A percentile compares a stretch with the other conserved stretches of the same genome.
These are phyloP conservation scores for Chionomys nivalis DNA, from an alignment of 2,113 vertebrate species.

Conservation along the genomic window DNA sequence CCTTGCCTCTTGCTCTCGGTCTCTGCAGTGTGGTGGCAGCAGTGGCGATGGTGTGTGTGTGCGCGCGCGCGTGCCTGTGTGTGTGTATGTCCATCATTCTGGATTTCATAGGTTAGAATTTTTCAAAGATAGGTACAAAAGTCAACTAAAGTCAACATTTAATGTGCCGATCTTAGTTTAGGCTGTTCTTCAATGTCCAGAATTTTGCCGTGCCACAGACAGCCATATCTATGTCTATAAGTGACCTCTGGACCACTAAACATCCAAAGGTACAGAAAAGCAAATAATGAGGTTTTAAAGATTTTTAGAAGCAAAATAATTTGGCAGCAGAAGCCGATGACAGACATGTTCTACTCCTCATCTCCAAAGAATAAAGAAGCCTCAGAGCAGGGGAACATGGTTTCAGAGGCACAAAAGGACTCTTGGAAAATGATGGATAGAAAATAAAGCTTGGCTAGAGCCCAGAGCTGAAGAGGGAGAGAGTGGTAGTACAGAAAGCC, in stretches of 20 bases:
- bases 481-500: neutral
- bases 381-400: neutral
- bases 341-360: neutral
- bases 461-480: slow-evolving; percentile 10
- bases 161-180: neutral
- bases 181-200: neutral
- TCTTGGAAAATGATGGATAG: neutral
- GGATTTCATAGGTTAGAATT: neutral
- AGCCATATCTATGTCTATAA: neutral
- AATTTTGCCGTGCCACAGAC: neutral
- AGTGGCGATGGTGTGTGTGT: neutral
- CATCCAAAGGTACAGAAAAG: neutral
- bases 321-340: neutral
- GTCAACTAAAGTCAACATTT: neutral
- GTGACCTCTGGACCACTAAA: neutral
- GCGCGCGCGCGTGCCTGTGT: neutral
- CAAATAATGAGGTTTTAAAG: neutral
- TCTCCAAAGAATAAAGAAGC: neutral
- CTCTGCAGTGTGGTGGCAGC: neutral
- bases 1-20: neutral
- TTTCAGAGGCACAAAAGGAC: neutral
- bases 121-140: neutral
- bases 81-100: neutral
- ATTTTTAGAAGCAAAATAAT: neutral
- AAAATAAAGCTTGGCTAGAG: neutral